phyloP scores from a whole-genome alignment of 2,888 invertebrate species.

The Drosophila incognita region DNA sequence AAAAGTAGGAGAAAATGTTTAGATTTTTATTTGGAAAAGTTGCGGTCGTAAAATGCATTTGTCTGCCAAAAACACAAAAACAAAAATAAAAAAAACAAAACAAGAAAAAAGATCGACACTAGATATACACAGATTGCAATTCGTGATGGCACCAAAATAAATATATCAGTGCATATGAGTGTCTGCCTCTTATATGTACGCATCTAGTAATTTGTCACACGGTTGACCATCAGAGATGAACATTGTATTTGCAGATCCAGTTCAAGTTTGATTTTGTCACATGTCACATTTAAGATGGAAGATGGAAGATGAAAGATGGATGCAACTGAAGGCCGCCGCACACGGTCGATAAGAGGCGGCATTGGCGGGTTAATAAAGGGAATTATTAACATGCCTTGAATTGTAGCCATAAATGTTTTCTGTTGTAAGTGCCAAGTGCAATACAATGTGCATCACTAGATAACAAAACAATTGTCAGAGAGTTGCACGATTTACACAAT shows the following conservation, averaged over 20 bases:
- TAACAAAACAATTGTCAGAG: conserved; percentile 13
- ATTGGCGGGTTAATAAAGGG: background rate
- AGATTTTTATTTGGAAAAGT: conserved; percentile 49
- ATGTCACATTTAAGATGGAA: conserved; percentile 8
- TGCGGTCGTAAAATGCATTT: conserved; percentile 43
- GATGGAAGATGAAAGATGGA: background rate
- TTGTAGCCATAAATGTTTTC: conserved; percentile 30
- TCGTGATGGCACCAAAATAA: conserved; percentile 11
- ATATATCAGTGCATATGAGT: conserved; percentile 1
- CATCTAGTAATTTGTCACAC: conserved; percentile 36
- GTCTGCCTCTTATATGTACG: background rate
- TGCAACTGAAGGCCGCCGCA: conserved; percentile 39
- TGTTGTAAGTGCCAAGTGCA: conserved; percentile 11
- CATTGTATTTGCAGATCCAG: conserved; percentile 24
- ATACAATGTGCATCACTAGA: conserved; percentile 3
- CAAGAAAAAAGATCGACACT: background rate
- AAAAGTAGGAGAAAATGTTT: conserved; percentile 39
- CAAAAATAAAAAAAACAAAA: background rate
- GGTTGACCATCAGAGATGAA: conserved; percentile 16
- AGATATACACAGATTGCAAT: conserved; percentile 24
- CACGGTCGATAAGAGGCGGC: conserved; percentile 13
- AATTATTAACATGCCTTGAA: conserved; percentile 13
- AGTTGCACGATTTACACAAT: background rate
- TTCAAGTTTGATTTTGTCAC: conserved; percentile 44
- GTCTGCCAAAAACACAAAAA: conserved; percentile 22